Base-by-base conservation (phyloP, 2,888 invertebrate genomes). In the Vannuccia rotundouncinata region DNA sequence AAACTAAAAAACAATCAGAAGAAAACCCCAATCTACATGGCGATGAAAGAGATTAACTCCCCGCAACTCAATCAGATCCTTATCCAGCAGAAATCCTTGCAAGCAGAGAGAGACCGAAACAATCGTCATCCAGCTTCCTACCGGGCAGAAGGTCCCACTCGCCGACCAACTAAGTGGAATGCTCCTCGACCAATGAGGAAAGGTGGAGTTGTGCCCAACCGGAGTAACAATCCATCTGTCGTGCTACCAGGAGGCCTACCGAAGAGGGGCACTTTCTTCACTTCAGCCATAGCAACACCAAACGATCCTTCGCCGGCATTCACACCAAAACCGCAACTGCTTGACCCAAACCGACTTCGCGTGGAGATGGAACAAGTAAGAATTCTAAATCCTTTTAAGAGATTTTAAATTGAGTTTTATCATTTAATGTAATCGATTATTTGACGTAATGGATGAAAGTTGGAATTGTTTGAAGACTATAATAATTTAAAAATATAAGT, bases 21-120 rank as follows among this genome's bases (percentile, higher is more conserved):
- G 31, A 75, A 31, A 27, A 75, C 75, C 1, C 29, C 75, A 2
- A 29, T 75, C 30, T 75, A 75, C 30, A 75, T 75, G 2, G 75
- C 75, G 29, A 75, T 75, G 75, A 75, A 75, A 29, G 75, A 31
- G 31, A 2, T 75, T n/a, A 75, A 75, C 75, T 29, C 29, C 29
- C 30, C 75, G 17, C n/a, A 31, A n/a, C 10, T 75, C 75, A 75
- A 29, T n/a, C 30, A 75, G 31, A 75, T 75, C 25, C 75, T 75
- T 2, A 31, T 75, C 75, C 29, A 75, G 22, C 75, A 75, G 75
- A 2, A 31, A 29, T 10, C 73, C 73, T 2, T 2, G 17, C 45
- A 45, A 73, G 29, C 30, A 10, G 75, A 13, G 2, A 10, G 27
- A 5, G 22, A 29, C 75, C 2, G 30, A 29, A 29, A 27, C 31